Base-by-base conservation (phyloP, 2,888 invertebrate species). In the Andrena chrysosceles region DNA sequence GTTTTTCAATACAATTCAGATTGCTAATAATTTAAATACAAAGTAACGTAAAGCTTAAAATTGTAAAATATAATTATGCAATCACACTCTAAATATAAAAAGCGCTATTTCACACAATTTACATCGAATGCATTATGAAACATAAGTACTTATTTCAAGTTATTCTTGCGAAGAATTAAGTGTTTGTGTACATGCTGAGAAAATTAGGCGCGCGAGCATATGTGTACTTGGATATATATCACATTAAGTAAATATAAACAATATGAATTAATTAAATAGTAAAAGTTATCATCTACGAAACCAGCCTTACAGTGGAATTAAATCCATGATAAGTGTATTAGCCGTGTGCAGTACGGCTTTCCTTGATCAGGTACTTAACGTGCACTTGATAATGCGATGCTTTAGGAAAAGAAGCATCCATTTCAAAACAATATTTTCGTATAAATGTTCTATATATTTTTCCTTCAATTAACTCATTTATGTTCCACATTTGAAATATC, bases 311-410 rank as follows among this genome's bases (percentile, higher is more conserved):
- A 59, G 0, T 54, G 59, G 76, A 88, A 83, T 78, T 76, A 72
- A 83, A 88, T 72, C 76, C 75, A 69, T 64, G 54, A 78, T 82
- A 84, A 83, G 84, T 83, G 79, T 70, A 74, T 75, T 81, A 77
- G 71, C 67, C 75, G 70, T 33, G 68, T 77, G 73, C 42, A 77
- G 26, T 64, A 78, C 48, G 84, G 80, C 81, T 84, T 77, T 83
- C 69, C 84, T 66, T 88, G 83, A 87, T 91, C 91, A 91, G 90
- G 89, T 91, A 91, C 91, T 83, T 60, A 77, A 83, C 67, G 54
- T 83, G 77, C 67, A 77, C 64, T 82, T 52, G 63, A 74, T 59
- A 64, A 75, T 63, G 48, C 71, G 68, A 83, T 54, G 59, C 49
- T n/a, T 81, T 52, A 33, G 48, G 42, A 63, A 62, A 56, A 16